Evolutionary conservation across 2,888 invertebrate genomes (phyloP), one percentile per base, ranked within the genome.

Genomic region (Agrilus biguttatus): DNA sequence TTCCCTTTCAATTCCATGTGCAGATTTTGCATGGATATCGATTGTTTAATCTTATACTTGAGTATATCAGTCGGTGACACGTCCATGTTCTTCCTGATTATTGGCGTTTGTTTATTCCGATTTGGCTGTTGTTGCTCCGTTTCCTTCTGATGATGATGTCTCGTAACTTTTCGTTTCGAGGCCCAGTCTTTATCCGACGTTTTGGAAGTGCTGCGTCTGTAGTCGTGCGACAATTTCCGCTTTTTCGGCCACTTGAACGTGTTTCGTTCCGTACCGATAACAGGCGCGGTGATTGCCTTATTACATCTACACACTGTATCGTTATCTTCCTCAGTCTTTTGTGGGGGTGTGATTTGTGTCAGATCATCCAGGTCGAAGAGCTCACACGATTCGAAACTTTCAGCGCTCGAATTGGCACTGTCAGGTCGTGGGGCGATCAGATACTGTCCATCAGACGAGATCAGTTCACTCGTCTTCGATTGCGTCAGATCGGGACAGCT

Each of bases 1-100:
- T 7, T 21, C 7, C 21, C 21, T 21, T 21, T 21, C 6, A 21
- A 5, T 6, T 5, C 21, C 21, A 47, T 41, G 48, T 55, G 49
- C 40, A 68, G 50, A 50, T 62, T 65, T 21, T 63, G 62, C 61
- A 67, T 59, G 10, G 67, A 67, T 28, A 58, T 53, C 14, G 66
- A 66, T 48, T 67, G 66, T 52, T 67, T 68, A 38, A 64, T 55
- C 50, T 61, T 63, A 35, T 50, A 45, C 38, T 53, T 56, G 13
- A 61, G 41, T 12, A 59, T 47, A 32, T 60, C 61, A 14, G 52
- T 53, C 1, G 61, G 60, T n/a, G 51, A 55, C 35, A 54, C 53
- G n/a, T 55, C 55, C 21, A 50, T 51, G 12, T 45, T 44, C 35
- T 42, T 45, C 8, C 41, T 41, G 2, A 35, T 36, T 19, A 37